These are phyloP conservation scores for Lymantria dispar DNA, from an alignment of 2,888 invertebrate species.

Conservation along the genomic window DNA sequence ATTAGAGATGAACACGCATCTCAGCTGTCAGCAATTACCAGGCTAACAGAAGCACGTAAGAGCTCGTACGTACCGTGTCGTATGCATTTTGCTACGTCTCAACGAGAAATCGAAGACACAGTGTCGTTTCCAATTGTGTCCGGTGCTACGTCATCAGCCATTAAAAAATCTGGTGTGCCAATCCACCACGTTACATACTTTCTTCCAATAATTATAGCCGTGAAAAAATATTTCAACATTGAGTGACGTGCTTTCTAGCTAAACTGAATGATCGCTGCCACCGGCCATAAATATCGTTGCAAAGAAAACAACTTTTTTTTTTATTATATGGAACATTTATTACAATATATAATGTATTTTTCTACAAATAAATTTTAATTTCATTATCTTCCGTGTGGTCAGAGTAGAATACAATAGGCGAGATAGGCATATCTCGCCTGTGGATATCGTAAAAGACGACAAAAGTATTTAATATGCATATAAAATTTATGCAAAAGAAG, in stretches of 20 bases:
- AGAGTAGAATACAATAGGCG: too few species aligned
- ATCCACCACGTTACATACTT: slow-evolving; percentile 17
- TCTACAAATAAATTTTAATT: too few species aligned
- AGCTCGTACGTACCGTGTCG: slow-evolving; percentile 1
- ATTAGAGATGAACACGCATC: background rate
- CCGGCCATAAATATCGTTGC: too few species aligned
- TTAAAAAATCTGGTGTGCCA: slow-evolving; percentile 27
- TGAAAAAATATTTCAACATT: slow-evolving; percentile 22
- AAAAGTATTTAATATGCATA: too few species aligned
- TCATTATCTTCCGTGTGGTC: too few species aligned
- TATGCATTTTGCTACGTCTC: slow-evolving; percentile 5
- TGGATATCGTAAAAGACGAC: too few species aligned
- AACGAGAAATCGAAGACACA: slow-evolving; percentile 7
- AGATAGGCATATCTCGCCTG: too few species aligned
- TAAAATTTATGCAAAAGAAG: too few species aligned
- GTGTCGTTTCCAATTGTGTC: slow-evolving; percentile 4
- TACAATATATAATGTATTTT: too few species aligned
- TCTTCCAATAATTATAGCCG: slow-evolving; percentile 23
- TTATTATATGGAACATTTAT: too few species aligned
- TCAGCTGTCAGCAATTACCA: slow-evolving; percentile 2
- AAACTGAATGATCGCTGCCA: background rate
- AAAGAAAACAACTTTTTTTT: too few species aligned
- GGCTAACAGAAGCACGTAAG: slow-evolving; percentile 2
- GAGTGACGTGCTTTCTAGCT: slow-evolving; percentile 14
- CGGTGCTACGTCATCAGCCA: slow-evolving; percentile 3